Base-by-base conservation (phyloP, 2,888 invertebrate species). In the Coelopa pilipes region DNA sequence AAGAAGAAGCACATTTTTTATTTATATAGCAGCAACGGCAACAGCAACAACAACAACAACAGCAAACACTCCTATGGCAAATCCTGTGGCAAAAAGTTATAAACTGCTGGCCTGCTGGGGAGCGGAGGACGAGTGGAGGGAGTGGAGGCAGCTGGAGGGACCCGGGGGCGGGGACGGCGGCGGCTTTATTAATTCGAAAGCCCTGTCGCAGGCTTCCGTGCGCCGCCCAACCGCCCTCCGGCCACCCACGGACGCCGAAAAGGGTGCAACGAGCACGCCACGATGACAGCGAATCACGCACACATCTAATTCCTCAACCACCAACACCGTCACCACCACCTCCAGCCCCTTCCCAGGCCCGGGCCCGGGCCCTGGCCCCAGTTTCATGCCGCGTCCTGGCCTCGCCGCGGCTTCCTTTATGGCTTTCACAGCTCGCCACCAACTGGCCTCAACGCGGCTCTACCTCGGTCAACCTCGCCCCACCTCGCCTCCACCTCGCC, bases 221-320 rank as follows among this genome's bases (percentile, higher is more conserved):
- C 17, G 34, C 34, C 34, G 34, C 2, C 34, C 34, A 34, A 34
- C 34, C 2, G 4, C 34, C 34, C 2, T 7, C 34, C 34, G 7
- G 2, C 34, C 34, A 34, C 7, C 34, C 34, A 34, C 7, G 34
- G 34, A 34, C 34, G 34, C 34, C 34, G 7, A 34, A 50, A 66
- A 50, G 66, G 66, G 50, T 66, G 66, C 66, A 66, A 66, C 66
- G 21, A 69, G 62, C 62, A 70, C 62, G 70, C 62, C 34, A 70
- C 62, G 19, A 70, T 62, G 70, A 70, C 70, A 70, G 62, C 62
- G 63, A 70, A 70, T 70, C 70, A 70, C 70, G 70, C 70, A 70
- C 50, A 63, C 63, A 63, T 45, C 45, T 49, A 63, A 62, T 70
- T 70, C 34, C 34, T 34, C 34, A 34, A 34, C 34, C 34, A 34